Conservation (phyloP, 2,113 vertebrate species). For the Nyctibius bracteatus region DNA sequence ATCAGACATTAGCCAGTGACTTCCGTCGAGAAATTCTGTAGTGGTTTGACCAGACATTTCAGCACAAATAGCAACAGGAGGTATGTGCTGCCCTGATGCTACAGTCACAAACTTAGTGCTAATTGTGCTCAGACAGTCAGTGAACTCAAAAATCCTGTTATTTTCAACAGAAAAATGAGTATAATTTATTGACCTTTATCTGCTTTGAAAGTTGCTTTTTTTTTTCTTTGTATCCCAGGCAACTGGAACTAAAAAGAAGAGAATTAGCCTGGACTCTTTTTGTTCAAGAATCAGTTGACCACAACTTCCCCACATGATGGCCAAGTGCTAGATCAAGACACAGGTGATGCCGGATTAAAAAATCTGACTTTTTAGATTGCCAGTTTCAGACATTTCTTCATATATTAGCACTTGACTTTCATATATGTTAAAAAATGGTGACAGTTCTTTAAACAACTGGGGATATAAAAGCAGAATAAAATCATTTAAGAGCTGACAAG, state of each 20-base stretch:
- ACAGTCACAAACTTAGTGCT: background rate
- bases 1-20: background rate
- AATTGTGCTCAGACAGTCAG: background rate
- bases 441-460: background rate
- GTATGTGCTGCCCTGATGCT: background rate
- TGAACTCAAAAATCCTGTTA: background rate
- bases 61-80: conserved; percentile 15
- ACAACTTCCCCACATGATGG: background rate
- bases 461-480: background rate
- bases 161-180: background rate
- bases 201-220: background rate
- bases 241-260: background rate
- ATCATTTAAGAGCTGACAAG: background rate
- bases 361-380: background rate
- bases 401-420: background rate
- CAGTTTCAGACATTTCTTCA: background rate
- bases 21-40: background rate
- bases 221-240: background rate
- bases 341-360: background rate
- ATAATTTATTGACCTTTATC: background rate
- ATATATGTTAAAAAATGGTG: background rate
- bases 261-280: background rate
- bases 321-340: background rate
- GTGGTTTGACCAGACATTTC: background rate
- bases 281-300: background rate